Conservation (phyloP, 2,888 invertebrate species). For the Beris chalybata region DNA sequence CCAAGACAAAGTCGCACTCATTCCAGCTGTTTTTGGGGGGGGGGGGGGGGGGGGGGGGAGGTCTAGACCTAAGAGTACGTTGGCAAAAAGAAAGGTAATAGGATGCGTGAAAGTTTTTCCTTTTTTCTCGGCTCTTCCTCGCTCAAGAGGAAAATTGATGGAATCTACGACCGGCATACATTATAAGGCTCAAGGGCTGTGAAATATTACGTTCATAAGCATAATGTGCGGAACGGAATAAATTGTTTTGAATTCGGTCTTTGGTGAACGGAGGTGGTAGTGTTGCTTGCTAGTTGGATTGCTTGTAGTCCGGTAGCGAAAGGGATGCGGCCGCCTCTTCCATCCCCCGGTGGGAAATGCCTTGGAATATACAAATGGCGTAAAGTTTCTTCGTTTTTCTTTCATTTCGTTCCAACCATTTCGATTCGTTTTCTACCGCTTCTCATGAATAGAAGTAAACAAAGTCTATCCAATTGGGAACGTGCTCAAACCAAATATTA, state of each 20-base stretch:
- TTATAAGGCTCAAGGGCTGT: slow-evolving; percentile 36
- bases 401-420: too few species aligned
- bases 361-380: too few species aligned
- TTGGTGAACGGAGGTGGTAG: too few species aligned
- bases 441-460: too few species aligned
- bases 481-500: slow-evolving; percentile 11
- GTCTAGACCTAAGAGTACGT: background rate
- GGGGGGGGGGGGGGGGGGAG: too few species aligned
- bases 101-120: slow-evolving; percentile 33
- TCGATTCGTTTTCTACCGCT: too few species aligned
- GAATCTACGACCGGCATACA: slow-evolving; percentile 37
- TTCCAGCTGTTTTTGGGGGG: background rate
- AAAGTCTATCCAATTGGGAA: slow-evolving; percentile 5
- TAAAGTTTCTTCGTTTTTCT: too few species aligned
- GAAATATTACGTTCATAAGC: slow-evolving; percentile 38
- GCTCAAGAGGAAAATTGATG: slow-evolving; percentile 35
- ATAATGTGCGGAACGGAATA: slow-evolving; percentile 34
- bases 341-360: too few species aligned
- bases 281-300: too few species aligned
- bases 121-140: slow-evolving; percentile 17
- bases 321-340: too few species aligned
- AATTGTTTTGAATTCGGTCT: slow-evolving; percentile 20
- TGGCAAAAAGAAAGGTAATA: slow-evolving; percentile 3
- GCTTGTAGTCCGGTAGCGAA: too few species aligned
- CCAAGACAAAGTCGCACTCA: slow-evolving; percentile 1